phyloP scores from a whole-genome alignment of 2,113 vertebrate species.

The Cebus imitator region DNA sequence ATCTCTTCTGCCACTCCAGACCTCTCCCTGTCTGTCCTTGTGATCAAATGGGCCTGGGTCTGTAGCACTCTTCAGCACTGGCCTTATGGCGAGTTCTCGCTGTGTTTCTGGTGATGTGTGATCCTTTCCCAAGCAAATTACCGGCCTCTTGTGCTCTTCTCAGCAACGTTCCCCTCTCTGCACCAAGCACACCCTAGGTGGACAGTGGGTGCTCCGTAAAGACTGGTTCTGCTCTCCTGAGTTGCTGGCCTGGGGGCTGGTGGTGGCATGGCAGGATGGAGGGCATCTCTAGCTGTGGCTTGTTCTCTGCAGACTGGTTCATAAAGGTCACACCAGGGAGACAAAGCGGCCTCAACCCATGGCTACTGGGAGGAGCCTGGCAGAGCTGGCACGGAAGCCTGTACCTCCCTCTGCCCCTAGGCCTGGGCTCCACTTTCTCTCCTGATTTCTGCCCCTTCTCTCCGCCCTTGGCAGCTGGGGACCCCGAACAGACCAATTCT shows the following conservation, averaged over 20 bases:
- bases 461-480: background rate
- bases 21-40: background rate
- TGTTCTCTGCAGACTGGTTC: background rate
- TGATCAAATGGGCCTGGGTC: background rate
- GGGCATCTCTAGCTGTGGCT: background rate
- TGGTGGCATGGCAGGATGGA: background rate
- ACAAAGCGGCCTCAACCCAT: background rate
- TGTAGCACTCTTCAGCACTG: fast-evolving
- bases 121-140: background rate
- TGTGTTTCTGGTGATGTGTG: fast-evolving
- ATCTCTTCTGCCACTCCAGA: background rate
- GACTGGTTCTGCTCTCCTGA: background rate
- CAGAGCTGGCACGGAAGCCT: background rate
- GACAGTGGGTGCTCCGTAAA: background rate
- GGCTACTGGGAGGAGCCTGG: background rate
- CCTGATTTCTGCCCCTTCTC: background rate
- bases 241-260: background rate
- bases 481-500: background rate
- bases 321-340: background rate
- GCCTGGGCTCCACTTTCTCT: background rate
- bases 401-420: background rate
- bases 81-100: background rate
- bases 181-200: background rate
- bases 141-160: background rate
- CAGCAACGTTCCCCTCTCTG: background rate